Conservation (phyloP, 2,888 invertebrate species). For the Copidosoma aretas region DNA sequence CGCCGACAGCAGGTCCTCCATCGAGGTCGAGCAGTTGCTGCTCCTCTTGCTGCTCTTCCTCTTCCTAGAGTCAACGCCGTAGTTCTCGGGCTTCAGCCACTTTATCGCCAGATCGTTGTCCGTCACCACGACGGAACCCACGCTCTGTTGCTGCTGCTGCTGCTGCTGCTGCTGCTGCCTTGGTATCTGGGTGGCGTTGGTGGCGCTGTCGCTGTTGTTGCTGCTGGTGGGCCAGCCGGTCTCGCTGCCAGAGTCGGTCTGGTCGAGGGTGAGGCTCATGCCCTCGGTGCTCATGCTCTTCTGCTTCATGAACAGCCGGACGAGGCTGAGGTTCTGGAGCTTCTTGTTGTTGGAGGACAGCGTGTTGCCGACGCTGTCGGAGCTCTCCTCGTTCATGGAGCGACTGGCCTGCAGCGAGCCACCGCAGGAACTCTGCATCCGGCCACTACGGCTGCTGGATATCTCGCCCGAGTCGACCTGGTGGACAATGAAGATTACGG, state of each 20-base stretch:
- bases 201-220: slow-evolving; percentile 68
- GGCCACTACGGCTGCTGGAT: slow-evolving; percentile 52
- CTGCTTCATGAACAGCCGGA: slow-evolving; percentile 88
- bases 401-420: slow-evolving; percentile 56
- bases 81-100: slow-evolving; percentile 54
- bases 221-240: slow-evolving; percentile 76
- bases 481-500: background rate
- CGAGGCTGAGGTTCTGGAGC: slow-evolving; percentile 80
- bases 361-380: slow-evolving; percentile 54
- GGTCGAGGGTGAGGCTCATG: slow-evolving; percentile 75
- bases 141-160: slow-evolving; percentile 42
- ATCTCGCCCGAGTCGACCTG: slow-evolving; percentile 59
- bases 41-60: slow-evolving; percentile 62
- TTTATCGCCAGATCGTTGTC: slow-evolving; percentile 59
- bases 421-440: slow-evolving; percentile 51
- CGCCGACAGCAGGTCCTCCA: slow-evolving; percentile 60
- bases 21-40: slow-evolving; percentile 59
- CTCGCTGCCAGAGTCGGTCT: slow-evolving; percentile 72
- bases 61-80: slow-evolving; percentile 58
- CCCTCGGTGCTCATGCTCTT: slow-evolving; percentile 83
- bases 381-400: slow-evolving; percentile 57
- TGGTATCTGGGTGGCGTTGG: slow-evolving; percentile 54
- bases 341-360: slow-evolving; percentile 56
- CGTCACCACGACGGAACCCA: slow-evolving; percentile 25
- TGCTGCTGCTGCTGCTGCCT: slow-evolving; percentile 47